Evolutionary conservation across 2,888 invertebrate genomes (phyloP), one percentile per base, ranked within the genome.

Genomic region (Lithophane semibrunnea): DNA sequence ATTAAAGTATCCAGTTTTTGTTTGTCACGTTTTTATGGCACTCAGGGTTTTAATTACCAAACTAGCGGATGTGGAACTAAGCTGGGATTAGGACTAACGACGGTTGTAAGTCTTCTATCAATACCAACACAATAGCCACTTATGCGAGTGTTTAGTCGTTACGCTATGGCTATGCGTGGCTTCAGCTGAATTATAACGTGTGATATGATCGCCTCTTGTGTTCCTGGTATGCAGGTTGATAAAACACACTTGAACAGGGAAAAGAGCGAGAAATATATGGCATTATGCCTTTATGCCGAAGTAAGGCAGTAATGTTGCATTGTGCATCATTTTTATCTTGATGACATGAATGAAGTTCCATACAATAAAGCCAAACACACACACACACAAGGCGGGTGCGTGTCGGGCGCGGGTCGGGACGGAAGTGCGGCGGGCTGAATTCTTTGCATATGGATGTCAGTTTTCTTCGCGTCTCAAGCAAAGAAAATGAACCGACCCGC

Each of bases 111-210:
- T 68, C 61, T 82, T 77, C 67, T 47, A 64, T 65, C 60, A 64
- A 67, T 67, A 73, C 68, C 49, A 78, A 79, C 47, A 86, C 83
- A 86, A 85, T 75, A 75, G 83, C 60, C 71, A 77, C 63, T 85
- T 85, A 54, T 29, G 74, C 18, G 64, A 58, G 66, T 52, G 44
- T 82, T 72, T 75, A 78, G 82, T 78, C 79, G 83, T 72, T 73
- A 75, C 63, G 60, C 66, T 75, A 75, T 69, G 73, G 70, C 61
- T 60, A 24, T 44, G 63, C 72, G 72, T 64, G 83, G 75, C 56
- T 84, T 86, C 83, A 47, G 61, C 29, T 67, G 74, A 83, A 73
- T 70, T 70, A 75, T 73, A 72, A 70, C 56, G 63, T 65, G 75
- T 71, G 75, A 78, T 84, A 75, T 73, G 70, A 83, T 75, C 73